Evolutionary conservation across 2,113 vertebrate species (phyloP).

Genomic region (Caracal caracal): DNA sequence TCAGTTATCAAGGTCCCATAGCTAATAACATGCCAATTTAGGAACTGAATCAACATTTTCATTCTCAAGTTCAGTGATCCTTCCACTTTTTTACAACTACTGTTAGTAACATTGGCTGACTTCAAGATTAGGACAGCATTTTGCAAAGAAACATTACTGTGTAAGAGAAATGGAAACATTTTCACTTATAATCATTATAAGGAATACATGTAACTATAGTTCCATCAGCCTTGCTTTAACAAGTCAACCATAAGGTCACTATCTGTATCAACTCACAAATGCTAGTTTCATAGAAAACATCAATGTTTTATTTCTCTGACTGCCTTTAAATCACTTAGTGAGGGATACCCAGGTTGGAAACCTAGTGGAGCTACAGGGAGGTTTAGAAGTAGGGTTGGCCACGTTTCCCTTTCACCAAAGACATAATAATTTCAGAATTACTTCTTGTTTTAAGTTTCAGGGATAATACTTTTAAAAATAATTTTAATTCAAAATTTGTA

Average conservation of each 20-base stretch:
- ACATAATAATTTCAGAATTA: background rate
- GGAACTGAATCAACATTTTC: background rate
- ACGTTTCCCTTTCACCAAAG: background rate
- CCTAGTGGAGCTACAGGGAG: background rate
- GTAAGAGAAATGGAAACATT: background rate
- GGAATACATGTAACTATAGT: background rate
- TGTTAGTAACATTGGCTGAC: background rate
- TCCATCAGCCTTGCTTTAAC: background rate
- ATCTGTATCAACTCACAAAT: background rate
- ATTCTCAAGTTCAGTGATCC: background rate
- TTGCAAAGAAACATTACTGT: background rate
- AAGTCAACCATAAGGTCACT: background rate
- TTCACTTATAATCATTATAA: background rate
- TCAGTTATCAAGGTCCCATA: background rate
- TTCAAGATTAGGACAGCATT: slow-evolving; percentile 9
- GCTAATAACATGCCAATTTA: background rate
- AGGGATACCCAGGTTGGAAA: background rate
- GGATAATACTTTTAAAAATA: background rate
- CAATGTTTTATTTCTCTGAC: background rate
- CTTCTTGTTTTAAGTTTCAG: background rate
- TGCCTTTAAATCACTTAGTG: background rate
- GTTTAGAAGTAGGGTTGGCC: background rate
- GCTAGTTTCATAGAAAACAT: background rate
- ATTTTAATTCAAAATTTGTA: background rate
- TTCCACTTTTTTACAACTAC: background rate